Evolutionary conservation across 2,113 vertebrate species (phyloP), one percentile per base, ranked within the genome.

Genomic region (Pseudopodoces humilis): DNA sequence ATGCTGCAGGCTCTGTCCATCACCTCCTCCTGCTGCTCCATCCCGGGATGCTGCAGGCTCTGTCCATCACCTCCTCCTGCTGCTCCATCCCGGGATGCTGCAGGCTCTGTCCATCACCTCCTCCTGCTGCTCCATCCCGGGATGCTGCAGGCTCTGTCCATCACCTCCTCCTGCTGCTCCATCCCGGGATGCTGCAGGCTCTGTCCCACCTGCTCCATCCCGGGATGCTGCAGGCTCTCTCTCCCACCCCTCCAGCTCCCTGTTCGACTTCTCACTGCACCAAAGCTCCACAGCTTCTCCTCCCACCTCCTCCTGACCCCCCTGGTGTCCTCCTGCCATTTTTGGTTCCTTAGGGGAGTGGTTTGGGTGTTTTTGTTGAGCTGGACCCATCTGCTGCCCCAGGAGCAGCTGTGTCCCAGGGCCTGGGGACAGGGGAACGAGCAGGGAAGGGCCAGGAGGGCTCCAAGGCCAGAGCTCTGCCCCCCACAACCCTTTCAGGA

Each of bases 381-480:
- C 22, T 56, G 63, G 43, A 31, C 13, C 52, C 37, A 18, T 1
- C n/a, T 15, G 27, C 15, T 50, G 43, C n/a, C 64, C 43, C 84
- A 33, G 1, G 1, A 52, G 56, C 3, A 1, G 13, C 3, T 31
- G 25, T 24, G 22, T 11, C 1, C 0, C 11, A 4, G 5, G 2
- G 1, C 24, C 43, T 4, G 2, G 46, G 55, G n/a, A 16, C 37
- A 67, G 68, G 46, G 30, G 31, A 5, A 13, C 20, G 41, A 9
- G 13, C 37, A 67, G 70, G 55, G 37, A 10, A 62, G 41, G 17
- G 15, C 3, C 39, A 17, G 39, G 24, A 49, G 7, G 7, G 10
- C 8, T 21, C 39, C 39, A 72, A 10, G 35, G 5, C 7, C 19
- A 55, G 37, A n/a, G 15, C 58, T 65, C 41, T 23, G 37, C 30